Evolutionary conservation across 64 coral and sea anemone species (phyloP), one percentile per base, ranked within the genome.

Genomic region (Actinia tenebrosa): DNA sequence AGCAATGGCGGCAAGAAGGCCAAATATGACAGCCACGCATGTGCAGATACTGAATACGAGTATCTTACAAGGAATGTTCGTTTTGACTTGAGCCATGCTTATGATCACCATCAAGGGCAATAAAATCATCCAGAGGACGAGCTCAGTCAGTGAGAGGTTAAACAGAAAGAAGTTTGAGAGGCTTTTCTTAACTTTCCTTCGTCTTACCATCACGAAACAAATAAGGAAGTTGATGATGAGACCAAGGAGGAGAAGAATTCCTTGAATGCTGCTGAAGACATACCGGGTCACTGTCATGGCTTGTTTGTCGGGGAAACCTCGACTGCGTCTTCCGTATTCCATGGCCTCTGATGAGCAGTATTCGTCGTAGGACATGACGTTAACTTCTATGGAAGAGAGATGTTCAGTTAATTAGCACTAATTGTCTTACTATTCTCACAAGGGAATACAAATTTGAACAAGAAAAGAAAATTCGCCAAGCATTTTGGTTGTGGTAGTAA

Each of bases 271-370:
- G 30, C 11, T 19, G 83, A 85, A 23, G 23, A 52, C 83, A 18
- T 85, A 61, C 3, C 56, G 53, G 20, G 44, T 85, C 1, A 54
- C 16, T 26, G 53, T 54, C 83, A 85, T 85, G 53, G 53, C 22
- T 8, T 85, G 26, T 46, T 85, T 85, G 25, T 85, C 83, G 8
- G 83, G 83, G 19, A 85, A 85, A 0, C 83, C 83, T 85, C 54
- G 26, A 18, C 83, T 85, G 44, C 50, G 79, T 53, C 44, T 53
- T 22, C 44, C 79, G 18, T 37, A 53, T 22, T 81, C 79, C n/a
- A 81, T 25, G 11, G 42, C 79, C 53, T 45, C 44, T 16, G 53
- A 45, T 7, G 79, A 53, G 11, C 79, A 81, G 79, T 81, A 45
- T 20, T 81, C 16, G 50, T 19, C 27, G 6, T 37, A 37, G 30